Evolutionary conservation across 2,888 invertebrate species (phyloP), one percentile per base, ranked within the genome.

Genomic region (Acleris cristana): DNA sequence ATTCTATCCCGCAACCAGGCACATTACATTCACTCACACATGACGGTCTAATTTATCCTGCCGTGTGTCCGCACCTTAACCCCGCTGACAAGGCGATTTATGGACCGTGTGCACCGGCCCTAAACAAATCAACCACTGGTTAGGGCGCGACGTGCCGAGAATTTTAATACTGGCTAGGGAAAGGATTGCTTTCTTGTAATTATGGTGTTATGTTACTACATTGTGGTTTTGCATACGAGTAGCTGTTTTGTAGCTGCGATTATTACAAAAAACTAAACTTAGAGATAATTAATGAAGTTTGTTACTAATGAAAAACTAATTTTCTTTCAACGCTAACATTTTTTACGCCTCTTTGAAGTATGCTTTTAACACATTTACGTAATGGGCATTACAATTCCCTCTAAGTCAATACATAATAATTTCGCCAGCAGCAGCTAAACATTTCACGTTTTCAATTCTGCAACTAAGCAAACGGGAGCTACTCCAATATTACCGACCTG

Each of bases 1-100:
- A 83, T 80, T 48, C 48, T 18, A 18, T 48, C 82, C 76, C 76
- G 76, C 76, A 76, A 14, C 14, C 40, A 40, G 40, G 79, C 80
- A 81, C 82, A 81, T 84, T 83, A 84, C 78, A 78, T 76, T 69
- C 75, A 74, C 74, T 76, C 82, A 85, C 86, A 84, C 86, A 84
- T 81, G 80, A 78, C 77, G 75, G 61, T 59, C 72, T 77, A 78
- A 80, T 78, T 79, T 77, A 76, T 78, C 71, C 75, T 71, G 53
- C 73, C 74, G 81, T 86, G 83, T 85, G 88, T 86, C 84, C 85
- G 78, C 88, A 86, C 87, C 87, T 88, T 88, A 80, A 85, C 84
- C 77, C 81, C 75, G 83, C 78, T 87, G 85, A 86, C 87, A 81
- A 71, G 71, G 72, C 78, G 79, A 87, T 88, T 89, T 87, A 87